Evolutionary conservation across 2,797 vertebrate genomes (phyloP).

Genomic region (Tenualosa thibaudeaui): DNA sequence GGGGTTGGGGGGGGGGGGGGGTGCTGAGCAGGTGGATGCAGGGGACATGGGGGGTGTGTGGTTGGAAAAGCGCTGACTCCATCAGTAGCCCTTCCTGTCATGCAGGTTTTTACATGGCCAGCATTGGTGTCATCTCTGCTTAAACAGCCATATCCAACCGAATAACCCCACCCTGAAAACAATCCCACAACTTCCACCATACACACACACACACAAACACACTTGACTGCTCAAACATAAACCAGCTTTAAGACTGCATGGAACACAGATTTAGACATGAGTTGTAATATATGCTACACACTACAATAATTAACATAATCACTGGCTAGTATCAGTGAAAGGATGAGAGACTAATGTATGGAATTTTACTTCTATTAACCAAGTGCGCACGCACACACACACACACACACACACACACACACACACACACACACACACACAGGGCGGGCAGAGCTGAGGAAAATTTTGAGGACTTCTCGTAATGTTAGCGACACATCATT

Average conservation of each 20-base stretch:
- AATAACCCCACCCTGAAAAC: not conserved
- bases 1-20: constrained; percentile 27
- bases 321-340: not conserved
- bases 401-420: not conserved
- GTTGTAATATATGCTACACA: too few species aligned
- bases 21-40: constrained; percentile 54
- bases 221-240: too few species aligned
- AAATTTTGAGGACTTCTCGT: constrained; percentile 11
- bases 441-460: not conserved
- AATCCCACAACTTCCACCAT: not conserved
- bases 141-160: constrained; percentile 64
- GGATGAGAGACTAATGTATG: not conserved
- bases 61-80: constrained; percentile 90
- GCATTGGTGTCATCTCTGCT: constrained; percentile 87
- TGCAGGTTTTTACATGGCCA: constrained; percentile 92
- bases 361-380: not conserved
- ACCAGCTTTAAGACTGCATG: too few species aligned
- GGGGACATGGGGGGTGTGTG: not conserved
- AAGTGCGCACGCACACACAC: not conserved
- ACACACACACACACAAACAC: not conserved
- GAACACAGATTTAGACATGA: too few species aligned
- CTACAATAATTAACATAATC: not conserved
- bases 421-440: not conserved
- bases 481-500: constrained; percentile 28
- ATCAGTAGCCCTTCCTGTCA: constrained; percentile 83